Percentiles rank a stretch among this genome's conserved stretches.
phyloP scores from a whole-genome alignment of 2,888 invertebrate genomes.

The Anthrax anthrax region DNA sequence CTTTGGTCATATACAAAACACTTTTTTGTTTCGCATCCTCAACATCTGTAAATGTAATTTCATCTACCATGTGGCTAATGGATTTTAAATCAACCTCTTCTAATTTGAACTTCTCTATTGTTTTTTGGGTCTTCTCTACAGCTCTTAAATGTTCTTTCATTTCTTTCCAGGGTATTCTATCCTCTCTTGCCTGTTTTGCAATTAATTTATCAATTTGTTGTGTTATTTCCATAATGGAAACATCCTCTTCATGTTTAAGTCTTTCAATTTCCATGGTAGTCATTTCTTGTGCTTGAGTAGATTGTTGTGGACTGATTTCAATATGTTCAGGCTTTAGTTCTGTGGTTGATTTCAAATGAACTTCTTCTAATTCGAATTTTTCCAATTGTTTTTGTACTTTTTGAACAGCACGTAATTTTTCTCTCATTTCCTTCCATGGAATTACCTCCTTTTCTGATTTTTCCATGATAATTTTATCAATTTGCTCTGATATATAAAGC shows the following conservation, averaged over 20 bases:
- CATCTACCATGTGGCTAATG: slow-evolving; percentile 11
- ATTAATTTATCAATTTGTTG: slow-evolving; percentile 31
- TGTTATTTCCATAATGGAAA: slow-evolving; percentile 31
- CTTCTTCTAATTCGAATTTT: slow-evolving; percentile 33
- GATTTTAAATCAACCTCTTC: slow-evolving; percentile 36
- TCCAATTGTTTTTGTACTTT: slow-evolving; percentile 31
- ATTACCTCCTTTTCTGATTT: slow-evolving; percentile 27
- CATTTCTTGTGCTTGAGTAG: slow-evolving; percentile 24
- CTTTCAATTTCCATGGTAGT: slow-evolving; percentile 31
- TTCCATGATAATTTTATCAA: slow-evolving; percentile 30
- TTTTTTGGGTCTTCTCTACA: slow-evolving; percentile 32
- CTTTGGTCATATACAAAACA: slow-evolving; percentile 14
- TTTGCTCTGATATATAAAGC: slow-evolving; percentile 27
- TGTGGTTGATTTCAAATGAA: slow-evolving; percentile 27
- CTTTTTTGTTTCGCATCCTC: slow-evolving; percentile 1
- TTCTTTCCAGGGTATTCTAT: slow-evolving; percentile 29
- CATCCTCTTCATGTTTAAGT: slow-evolving; percentile 30
- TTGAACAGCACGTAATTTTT: slow-evolving; percentile 29
- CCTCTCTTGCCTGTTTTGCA: slow-evolving; percentile 23
- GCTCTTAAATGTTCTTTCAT: slow-evolving; percentile 32
- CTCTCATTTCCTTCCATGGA: slow-evolving; percentile 32
- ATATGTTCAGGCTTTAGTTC: slow-evolving; percentile 19
- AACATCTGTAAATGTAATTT: slow-evolving; percentile 16
- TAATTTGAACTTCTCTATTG: slow-evolving; percentile 32
- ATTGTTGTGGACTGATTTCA: slow-evolving; percentile 17